Percentiles rank a stretch among this genome's conserved stretches.
phyloP scores from a whole-genome alignment of 2,888 invertebrate genomes.

The Cerastis leucographa region DNA sequence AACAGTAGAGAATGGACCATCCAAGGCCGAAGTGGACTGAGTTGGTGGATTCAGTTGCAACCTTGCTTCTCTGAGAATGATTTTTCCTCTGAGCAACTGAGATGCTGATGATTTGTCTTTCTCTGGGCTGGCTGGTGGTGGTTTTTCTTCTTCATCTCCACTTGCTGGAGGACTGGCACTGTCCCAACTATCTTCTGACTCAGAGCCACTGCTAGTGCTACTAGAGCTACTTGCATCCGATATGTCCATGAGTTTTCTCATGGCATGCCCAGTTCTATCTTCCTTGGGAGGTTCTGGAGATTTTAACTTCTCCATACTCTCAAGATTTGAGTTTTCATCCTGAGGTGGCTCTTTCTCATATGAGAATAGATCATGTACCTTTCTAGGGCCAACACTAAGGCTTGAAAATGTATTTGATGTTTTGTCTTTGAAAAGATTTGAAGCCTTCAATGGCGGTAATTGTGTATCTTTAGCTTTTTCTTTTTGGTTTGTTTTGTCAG shows the following conservation, averaged over 20 bases:
- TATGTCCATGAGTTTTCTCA: slow-evolving; percentile 88
- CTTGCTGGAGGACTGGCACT: slow-evolving; percentile 84
- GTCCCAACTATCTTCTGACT: slow-evolving; percentile 87
- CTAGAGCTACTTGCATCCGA: slow-evolving; percentile 88
- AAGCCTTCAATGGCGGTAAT: slow-evolving; percentile 76
- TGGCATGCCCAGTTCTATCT: slow-evolving; percentile 86
- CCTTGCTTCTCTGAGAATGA: slow-evolving; percentile 93
- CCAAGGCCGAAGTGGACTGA: slow-evolving; percentile 87
- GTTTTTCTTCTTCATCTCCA: slow-evolving; percentile 84
- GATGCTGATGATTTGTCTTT: slow-evolving; percentile 86
- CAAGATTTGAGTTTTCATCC: slow-evolving; percentile 86
- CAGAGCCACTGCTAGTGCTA: slow-evolving; percentile 86
- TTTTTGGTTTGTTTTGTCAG: slow-evolving; percentile 77
- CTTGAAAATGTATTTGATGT: slow-evolving; percentile 85
- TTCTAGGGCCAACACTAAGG: slow-evolving; percentile 77
- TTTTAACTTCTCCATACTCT: slow-evolving; percentile 81
- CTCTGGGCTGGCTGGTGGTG: slow-evolving; percentile 85
- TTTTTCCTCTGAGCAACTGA: slow-evolving; percentile 91
- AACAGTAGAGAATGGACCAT: slow-evolving; percentile 92
- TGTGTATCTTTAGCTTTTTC: slow-evolving; percentile 82
- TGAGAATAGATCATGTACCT: slow-evolving; percentile 83
- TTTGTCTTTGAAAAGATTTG: slow-evolving; percentile 87
- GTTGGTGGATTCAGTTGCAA: slow-evolving; percentile 90
- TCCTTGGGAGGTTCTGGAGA: slow-evolving; percentile 81
- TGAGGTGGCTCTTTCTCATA: slow-evolving; percentile 85